These are phyloP conservation scores for Borostomias antarcticus DNA, from an alignment of 2,797 vertebrate genomes.

Conservation along the genomic window DNA sequence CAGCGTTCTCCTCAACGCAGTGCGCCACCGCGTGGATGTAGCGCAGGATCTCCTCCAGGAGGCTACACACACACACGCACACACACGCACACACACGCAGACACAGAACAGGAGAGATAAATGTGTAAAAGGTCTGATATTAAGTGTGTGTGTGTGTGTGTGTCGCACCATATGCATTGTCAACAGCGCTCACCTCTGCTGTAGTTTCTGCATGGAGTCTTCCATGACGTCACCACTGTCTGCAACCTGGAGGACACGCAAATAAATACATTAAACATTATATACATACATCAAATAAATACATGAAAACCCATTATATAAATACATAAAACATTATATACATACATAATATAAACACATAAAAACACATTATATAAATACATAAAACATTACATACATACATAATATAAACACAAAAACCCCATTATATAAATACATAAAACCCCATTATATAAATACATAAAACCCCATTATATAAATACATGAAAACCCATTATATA, in stretches of 20 bases:
- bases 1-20: constrained; percentile 84
- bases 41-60: constrained; percentile 86
- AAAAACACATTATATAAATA: too few species aligned
- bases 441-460: neutral
- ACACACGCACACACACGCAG: too few species aligned
- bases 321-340: neutral
- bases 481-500: neutral
- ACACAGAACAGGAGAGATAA: neutral
- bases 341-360: neutral
- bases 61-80: constrained; percentile 68
- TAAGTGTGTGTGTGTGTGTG: neutral
- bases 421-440: too few species aligned
- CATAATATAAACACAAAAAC: too few species aligned
- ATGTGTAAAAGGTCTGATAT: neutral
- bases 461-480: neutral
- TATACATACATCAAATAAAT: neutral
- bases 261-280: neutral
- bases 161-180: neutral
- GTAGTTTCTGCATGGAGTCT: constrained; percentile 74
- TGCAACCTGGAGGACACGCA: constrained; percentile 73
- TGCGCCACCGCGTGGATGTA: constrained; percentile 87
- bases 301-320: too few species aligned
- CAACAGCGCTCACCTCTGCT: constrained; percentile 83
- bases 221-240: constrained; percentile 67
- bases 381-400: neutral